Base-by-base conservation (phyloP, 2,888 invertebrate genomes). In the Neoitamus cyanurus region DNA sequence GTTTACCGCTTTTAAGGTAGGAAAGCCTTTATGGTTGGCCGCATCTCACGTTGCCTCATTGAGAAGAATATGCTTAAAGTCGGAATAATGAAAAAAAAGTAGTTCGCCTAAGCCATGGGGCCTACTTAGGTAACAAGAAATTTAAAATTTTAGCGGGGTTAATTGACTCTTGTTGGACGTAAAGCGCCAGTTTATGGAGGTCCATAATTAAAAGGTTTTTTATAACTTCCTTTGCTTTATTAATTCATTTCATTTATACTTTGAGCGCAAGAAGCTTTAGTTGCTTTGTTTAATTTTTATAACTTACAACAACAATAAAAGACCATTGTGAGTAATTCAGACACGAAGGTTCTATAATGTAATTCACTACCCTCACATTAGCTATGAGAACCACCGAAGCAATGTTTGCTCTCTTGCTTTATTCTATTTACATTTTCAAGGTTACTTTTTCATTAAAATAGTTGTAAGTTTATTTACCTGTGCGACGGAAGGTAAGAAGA, bases 1-100 rank as follows among this genome's bases (percentile, higher is more conserved):
- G 80, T 80, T 80, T 48, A 80, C 80, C 58, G 80, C 68, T 58
- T 25, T 31, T 80, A 80, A 80, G 80, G 68, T 80, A 68, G 68
- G 34, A 80, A 68, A 80, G 34, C 68, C 80, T 80, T 68, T 34
- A 58, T 42, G 80, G 31, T 80, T 80, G 80, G 80, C 80, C 36
- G 68, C 80, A 48, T 34, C 80, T 68, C 80, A 36, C 80, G 20
- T 58, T 80, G 58, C 80, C 34, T 48, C 80, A 58, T 48, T 80
- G 42, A 20, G 80, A 36, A 37, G 58, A 48, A 36, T 68, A 68
- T 77, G 28, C 28, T 77, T 30, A 36, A 80, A 37, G 80, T 80
- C 15, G 20, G 68, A 48, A 68, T 75, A 75, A 75, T 75, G 25
- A 37, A 75, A 37, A 25, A 75, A 25, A 75, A 37, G n/a, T 37